Evolutionary conservation across 2,113 vertebrate genomes (phyloP), one percentile per base, ranked within the genome.

Genomic region (Puma concolor): DNA sequence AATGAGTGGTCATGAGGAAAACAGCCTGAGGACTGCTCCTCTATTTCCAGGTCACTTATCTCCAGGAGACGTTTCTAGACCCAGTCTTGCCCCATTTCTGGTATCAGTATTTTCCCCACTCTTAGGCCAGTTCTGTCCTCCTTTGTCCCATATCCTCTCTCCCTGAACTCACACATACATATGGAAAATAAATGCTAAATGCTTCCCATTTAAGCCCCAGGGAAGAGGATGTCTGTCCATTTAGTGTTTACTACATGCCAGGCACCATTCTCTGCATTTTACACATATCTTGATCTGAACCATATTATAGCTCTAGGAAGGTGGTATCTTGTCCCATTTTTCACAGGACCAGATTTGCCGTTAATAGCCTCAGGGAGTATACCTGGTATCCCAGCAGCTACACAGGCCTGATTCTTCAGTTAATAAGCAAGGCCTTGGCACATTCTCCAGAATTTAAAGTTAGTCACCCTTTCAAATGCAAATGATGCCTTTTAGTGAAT

Each of bases 381-480:
- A 76, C 74, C 84, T 94, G 80, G 38, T 81, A 7, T 69, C 83
- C 80, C 29, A 84, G 72, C 44, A 91, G 72, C 83, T 13, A n/a
- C 7, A 0, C 17, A 44, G 77, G 72, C 95, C 95, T 93, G 81
- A 48, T 96, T 97, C 88, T 94, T 50, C 64, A 76, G 48, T 84
- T 86, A 87, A 66, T 84, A 88, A 96, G 54, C 25, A 67, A 95
- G 63, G 60, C 21, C 19, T 66, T 94, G 95, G 87, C 44, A 48
- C 82, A 66, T 36, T 71, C 74, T 97, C 87, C 88, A 88, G 76
- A 94, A 94, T 79, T 89, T 89, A 92, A 94, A 95, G 64, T 89
- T 66, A 36, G 27, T 60, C 15, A 52, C 79, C 63, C 76, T 93
- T 98, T 98, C 89, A 97, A 87, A 97, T 97, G 96, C 92, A 97